Evolutionary conservation across 2,888 invertebrate genomes (phyloP), one percentile per base, ranked within the genome.

Genomic region (Diadegma fenestrale): DNA sequence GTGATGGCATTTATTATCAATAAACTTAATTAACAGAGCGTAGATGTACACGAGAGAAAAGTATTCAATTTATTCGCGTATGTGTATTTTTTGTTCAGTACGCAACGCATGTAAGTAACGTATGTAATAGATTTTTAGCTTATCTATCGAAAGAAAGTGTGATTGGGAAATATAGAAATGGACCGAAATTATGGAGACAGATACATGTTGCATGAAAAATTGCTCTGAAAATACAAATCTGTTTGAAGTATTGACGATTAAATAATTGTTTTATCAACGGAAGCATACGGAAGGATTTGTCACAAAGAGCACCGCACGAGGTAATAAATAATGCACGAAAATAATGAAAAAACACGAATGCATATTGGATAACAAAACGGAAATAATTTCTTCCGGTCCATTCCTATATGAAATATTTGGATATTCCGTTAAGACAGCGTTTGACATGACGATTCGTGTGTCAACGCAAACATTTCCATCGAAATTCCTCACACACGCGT

Each of bases 1-100:
- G 92, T 94, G 93, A 93, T 93, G 93, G 93, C 94, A 92, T 94
- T 94, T 94, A 94, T 94, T 94, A 93, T 93, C 90, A 91, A 92
- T 93, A 93, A 94, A 93, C 93, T 93, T 93, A 93, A 93, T 93
- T 92, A 93, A 93, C 93, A 94, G 93, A 91, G 92, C 92, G 90
- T 93, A 93, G 92, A 93, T 93, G 92, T 94, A 93, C 93, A 94
- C 91, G 92, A 93, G 92, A 93, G 90, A 93, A 89, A 91, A 93
- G 88, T 92, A 91, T 91, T 92, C 88, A 90, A 91, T 92, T 92
- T 89, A 89, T 91, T 91, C 90, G 89, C 89, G 92, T 91, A 91
- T 91, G 89, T 86, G 87, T 90, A 87, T 86, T 86, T 89, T 89
- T 90, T 80, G 73, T 58, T 80, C 87, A 90, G 88, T 91, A 92